These are phyloP conservation scores for Erinaceus europaeus DNA, from an alignment of 2,113 vertebrate species.

Conservation along the genomic window DNA sequence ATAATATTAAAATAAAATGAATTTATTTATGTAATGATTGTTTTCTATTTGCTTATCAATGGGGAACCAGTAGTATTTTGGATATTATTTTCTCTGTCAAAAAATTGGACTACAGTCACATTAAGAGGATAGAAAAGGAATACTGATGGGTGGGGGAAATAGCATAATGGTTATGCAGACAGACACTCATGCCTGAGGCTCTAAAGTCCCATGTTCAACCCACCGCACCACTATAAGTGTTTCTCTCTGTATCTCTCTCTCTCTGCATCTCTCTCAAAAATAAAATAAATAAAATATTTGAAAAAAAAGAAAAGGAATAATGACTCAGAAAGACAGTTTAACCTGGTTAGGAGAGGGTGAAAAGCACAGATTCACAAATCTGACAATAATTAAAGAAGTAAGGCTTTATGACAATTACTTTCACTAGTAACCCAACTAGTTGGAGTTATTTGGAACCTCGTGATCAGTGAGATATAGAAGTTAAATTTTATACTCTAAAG, in stretches of 20 bases:
- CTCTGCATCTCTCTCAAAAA: no score
- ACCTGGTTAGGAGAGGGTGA: not conserved
- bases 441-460: not conserved
- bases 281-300: no score
- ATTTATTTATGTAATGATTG: no score
- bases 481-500: not conserved
- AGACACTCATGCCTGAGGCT: not conserved
- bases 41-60: no score
- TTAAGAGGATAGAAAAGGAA: no score
- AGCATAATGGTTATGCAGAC: no score
- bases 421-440: not conserved
- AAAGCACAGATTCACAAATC: not conserved
- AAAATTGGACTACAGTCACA: no score
- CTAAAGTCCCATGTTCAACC: not conserved
- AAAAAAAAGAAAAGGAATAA: no score
- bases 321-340: not conserved
- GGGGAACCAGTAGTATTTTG: no score
- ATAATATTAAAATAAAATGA: no score
- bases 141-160: not conserved
- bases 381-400: not conserved
- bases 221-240: not conserved
- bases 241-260: no score
- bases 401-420: not conserved
- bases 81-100: no score
- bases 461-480: not conserved